These are phyloP conservation scores for Poeciliopsis paucimaculata DNA, from an alignment of 2,797 vertebrate genomes.

Conservation along the genomic window DNA sequence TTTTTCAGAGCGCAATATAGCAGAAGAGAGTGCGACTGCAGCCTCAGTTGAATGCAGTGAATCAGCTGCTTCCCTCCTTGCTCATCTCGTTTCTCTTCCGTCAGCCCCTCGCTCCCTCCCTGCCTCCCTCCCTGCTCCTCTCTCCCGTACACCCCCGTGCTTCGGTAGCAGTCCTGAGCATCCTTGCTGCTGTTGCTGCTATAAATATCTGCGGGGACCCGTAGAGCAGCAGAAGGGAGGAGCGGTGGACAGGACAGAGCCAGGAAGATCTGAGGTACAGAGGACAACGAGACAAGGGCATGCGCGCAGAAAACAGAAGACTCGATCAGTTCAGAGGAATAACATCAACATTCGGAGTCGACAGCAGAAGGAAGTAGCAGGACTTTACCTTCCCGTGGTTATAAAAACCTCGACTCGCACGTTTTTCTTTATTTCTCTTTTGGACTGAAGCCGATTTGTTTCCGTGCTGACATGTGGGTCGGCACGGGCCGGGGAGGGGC, in stretches of 20 bases:
- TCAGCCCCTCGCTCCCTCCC: constrained; percentile 47
- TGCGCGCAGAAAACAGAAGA: constrained; percentile 33
- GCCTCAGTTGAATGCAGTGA: constrained; percentile 84
- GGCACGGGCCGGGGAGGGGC: constrained; percentile 68
- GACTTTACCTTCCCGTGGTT: constrained; percentile 18
- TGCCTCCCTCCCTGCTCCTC: constrained; percentile 40
- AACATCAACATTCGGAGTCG: constrained; percentile 11
- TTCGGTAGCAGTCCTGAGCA: constrained; percentile 77
- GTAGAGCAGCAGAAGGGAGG: constrained; percentile 71
- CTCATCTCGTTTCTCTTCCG: constrained; percentile 73
- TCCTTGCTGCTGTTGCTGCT: constrained; percentile 70
- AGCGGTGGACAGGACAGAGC: constrained; percentile 58
- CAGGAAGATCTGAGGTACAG: constrained; percentile 38
- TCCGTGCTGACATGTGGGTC: constrained; percentile 66
- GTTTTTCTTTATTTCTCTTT: background rate
- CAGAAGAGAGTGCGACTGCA: constrained; percentile 77
- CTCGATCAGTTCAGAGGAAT: constrained; percentile 25
- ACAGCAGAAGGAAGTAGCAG: constrained; percentile 28
- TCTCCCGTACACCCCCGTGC: constrained; percentile 48
- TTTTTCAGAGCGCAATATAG: constrained; percentile 7
- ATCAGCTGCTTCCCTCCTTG: constrained; percentile 73
- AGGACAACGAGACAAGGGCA: constrained; percentile 56
- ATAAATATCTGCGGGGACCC: constrained; percentile 78
- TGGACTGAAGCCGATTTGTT: constrained; percentile 13
- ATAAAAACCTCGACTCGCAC: constrained; percentile 12